Conservation (phyloP, 2,797 vertebrate species). For the Hephaestus fuliginosus region DNA sequence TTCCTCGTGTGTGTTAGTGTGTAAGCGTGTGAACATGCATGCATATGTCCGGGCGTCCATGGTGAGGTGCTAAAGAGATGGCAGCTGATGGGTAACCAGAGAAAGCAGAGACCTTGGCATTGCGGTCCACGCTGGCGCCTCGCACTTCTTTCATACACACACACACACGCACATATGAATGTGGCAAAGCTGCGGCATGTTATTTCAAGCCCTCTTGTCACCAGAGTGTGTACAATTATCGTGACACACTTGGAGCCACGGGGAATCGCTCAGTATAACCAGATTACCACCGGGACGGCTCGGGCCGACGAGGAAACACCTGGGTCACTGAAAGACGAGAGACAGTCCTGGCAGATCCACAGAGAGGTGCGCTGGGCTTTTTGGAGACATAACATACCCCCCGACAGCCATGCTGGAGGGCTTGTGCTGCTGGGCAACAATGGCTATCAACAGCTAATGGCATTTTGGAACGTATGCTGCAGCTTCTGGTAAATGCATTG, state of each 20-base stretch:
- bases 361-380: slow-evolving; percentile 34
- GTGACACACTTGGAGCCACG: slow-evolving; percentile 47
- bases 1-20: background rate
- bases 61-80: slow-evolving; percentile 74
- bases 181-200: slow-evolving; percentile 61
- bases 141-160: slow-evolving; percentile 46
- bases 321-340: slow-evolving; percentile 48
- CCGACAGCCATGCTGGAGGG: background rate
- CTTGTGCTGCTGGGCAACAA: slow-evolving; percentile 14
- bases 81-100: slow-evolving; percentile 85
- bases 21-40: slow-evolving; percentile 28
- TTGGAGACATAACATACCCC: slow-evolving; percentile 37
- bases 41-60: slow-evolving; percentile 38
- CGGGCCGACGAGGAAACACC: slow-evolving; percentile 43
- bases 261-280: slow-evolving; percentile 41
- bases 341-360: slow-evolving; percentile 27
- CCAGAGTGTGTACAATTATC: slow-evolving; percentile 59
- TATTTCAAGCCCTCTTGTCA: slow-evolving; percentile 74
- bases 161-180: slow-evolving; percentile 34
- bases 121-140: slow-evolving; percentile 77
- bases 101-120: slow-evolving; percentile 82
- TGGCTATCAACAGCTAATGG: slow-evolving; percentile 50
- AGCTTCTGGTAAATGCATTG: slow-evolving; percentile 1
- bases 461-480: slow-evolving; percentile 17
- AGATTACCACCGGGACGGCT: slow-evolving; percentile 25